phyloP scores from a whole-genome alignment of 2,888 invertebrate species.

The Aphidoletes aphidimyza region DNA sequence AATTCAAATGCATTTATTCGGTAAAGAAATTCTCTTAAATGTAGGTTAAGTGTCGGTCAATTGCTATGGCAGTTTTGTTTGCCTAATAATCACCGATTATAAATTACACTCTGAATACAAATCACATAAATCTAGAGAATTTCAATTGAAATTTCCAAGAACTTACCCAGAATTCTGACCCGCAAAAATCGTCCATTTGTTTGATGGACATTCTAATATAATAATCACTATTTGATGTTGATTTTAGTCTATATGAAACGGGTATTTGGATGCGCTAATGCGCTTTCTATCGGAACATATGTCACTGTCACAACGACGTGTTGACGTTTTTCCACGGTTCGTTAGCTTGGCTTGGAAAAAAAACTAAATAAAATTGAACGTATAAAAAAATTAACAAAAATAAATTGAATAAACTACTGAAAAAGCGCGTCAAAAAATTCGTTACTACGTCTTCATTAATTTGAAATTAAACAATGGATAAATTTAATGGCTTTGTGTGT shows the following conservation, averaged over 20 bases:
- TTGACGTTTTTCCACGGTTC: neutral
- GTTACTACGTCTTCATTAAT: neutral
- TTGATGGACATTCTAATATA: conserved; percentile 60
- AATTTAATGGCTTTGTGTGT: neutral
- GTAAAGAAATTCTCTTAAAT: neutral
- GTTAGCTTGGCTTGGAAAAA: neutral
- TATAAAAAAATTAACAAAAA: neutral
- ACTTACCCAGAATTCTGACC: conserved; percentile 84
- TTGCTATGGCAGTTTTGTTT: neutral
- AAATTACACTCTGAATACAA: neutral
- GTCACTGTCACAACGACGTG: conserved; percentile 2
- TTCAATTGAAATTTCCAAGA: neutral
- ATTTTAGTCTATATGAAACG: neutral
- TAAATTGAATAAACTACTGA: neutral
- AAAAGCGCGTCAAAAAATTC: neutral
- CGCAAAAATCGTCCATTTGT: conserved; percentile 81
- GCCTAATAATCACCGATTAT: no score
- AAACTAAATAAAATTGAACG: neutral
- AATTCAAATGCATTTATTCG: no score
- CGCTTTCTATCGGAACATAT: neutral
- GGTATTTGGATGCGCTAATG: neutral
- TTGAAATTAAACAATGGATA: neutral
- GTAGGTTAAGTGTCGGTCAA: neutral
- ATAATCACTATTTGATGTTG: neutral
- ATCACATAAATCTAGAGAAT: neutral